These are phyloP conservation scores for Limonius californicus DNA, from an alignment of 1,140 invertebrate species.

Conservation along the genomic window DNA sequence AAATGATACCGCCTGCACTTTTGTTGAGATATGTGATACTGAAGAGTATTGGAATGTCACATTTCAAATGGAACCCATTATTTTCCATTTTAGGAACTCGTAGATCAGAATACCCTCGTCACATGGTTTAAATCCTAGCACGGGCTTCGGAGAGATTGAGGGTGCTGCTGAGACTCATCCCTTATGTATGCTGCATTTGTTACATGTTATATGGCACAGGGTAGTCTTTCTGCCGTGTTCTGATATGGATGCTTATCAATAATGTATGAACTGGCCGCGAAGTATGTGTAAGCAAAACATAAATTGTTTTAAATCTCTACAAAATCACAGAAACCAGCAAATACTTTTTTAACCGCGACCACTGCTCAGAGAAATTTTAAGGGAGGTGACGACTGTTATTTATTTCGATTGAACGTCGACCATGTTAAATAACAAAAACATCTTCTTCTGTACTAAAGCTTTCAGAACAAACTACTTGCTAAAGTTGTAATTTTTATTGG, in stretches of 20 bases:
- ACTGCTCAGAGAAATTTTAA: too few species aligned
- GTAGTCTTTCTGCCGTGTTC: slow-evolving; percentile 5
- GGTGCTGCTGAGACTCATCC: slow-evolving; percentile 8
- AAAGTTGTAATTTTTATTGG: too few species aligned
- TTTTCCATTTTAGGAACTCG: slow-evolving; percentile 9
- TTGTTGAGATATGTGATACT: slow-evolving; percentile 1
- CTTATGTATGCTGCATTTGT: slow-evolving; percentile 24
- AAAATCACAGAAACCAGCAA: not conserved
- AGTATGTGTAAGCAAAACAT: slow-evolving; percentile 26
- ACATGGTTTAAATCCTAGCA: slow-evolving; percentile 10
- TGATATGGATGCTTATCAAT: slow-evolving; percentile 22
- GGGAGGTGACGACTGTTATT: too few species aligned
- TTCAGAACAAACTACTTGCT: too few species aligned
- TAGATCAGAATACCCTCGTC: slow-evolving; percentile 10
- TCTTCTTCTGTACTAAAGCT: too few species aligned
- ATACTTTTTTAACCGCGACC: too few species aligned
- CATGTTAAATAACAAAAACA: too few species aligned
- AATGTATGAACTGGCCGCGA: slow-evolving; percentile 22
- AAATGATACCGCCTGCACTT: not conserved
- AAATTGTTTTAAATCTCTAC: slow-evolving; percentile 24
- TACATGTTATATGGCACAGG: slow-evolving; percentile 15
- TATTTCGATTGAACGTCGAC: too few species aligned
- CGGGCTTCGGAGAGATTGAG: not conserved
- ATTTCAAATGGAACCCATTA: slow-evolving; percentile 11
- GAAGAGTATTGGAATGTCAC: slow-evolving; percentile 13